Percentiles rank a stretch among this genome's conserved stretches.
These are phyloP conservation scores for Ylistrum balloti DNA, from an alignment of 1,140 invertebrate species.

Conservation along the genomic window DNA sequence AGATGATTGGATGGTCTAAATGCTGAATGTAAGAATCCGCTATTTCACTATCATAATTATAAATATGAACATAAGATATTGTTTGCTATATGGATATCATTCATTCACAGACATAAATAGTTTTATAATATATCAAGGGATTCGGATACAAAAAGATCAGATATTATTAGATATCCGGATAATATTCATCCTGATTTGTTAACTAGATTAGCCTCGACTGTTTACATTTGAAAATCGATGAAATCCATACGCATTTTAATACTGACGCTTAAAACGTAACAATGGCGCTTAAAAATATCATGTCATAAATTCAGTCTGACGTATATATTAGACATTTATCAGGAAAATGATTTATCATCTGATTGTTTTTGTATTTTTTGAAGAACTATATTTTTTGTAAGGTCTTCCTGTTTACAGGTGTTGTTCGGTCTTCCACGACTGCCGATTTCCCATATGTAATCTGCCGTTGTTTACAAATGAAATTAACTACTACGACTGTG, in stretches of 20 bases:
- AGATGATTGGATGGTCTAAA: background rate
- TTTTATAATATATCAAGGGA: background rate
- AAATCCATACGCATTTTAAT: slow-evolving; percentile 28
- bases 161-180: background rate
- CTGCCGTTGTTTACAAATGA: slow-evolving; percentile 25
- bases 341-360: too few species aligned
- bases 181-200: background rate
- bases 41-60: background rate
- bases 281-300: background rate
- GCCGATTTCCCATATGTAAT: background rate
- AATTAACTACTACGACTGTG: background rate
- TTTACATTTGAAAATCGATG: background rate
- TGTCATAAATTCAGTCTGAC: background rate
- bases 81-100: background rate
- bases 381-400: background rate
- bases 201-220: slow-evolving; percentile 17
- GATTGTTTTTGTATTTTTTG: background rate
- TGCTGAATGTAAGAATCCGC: background rate
- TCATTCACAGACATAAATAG: background rate
- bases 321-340: too few species aligned
- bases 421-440: slow-evolving; percentile 32
- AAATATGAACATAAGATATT: background rate
- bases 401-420: background rate
- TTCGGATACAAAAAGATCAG: background rate
- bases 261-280: too few species aligned